Base-by-base conservation (phyloP, 2,888 invertebrate species). In the Polymixis lichenea region DNA sequence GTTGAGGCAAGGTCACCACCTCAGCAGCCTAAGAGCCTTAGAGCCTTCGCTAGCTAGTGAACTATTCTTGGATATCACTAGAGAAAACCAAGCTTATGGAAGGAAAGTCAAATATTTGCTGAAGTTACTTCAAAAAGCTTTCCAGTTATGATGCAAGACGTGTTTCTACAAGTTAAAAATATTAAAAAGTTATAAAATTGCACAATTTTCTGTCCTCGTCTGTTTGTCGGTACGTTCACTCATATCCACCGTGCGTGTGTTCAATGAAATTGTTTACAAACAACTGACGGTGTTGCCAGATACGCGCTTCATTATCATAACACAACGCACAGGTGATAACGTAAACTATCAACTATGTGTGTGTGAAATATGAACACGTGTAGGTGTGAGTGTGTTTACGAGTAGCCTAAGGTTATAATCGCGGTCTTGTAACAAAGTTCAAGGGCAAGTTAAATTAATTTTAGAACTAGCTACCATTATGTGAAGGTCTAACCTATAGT, bases 241-340 rank as follows among this genome's bases (percentile, higher is more conserved):
- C 70, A 75, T 58, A 70, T 69, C 79, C 51, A 51, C 60, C 38
- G 76, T 72, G 74, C 66, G 79, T 89, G 85, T 81, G 83, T 82
- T 78, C 83, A 79, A 85, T 86, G 88, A 79, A 87, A 89, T 85
- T 84, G 87, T 86, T 82, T 75, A 84, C 87, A 86, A 89, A 88
- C 86, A 89, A 77, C 75, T 81, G 72, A 69, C 79, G 80, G 75
- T 84, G 84, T 83, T 85, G 79, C 79, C 82, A 81, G 82, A 89
- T 87, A 76, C 80, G 72, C 77, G 80, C 78, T 81, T 79, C 72
- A 83, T 87, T 87, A 89, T 72, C 86, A 87, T 88, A 88, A 88
- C 86, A 86, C 75, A 80, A 83, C 70, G 67, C 62, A 61, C 76
- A 83, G 86, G 82, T 84, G 84, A 75, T 82, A 73, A 80, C n/a